Percentiles rank a stretch among this genome's conserved stretches.
phyloP scores from a whole-genome alignment of 2,888 invertebrate genomes.

The Lissonota sp. region DNA sequence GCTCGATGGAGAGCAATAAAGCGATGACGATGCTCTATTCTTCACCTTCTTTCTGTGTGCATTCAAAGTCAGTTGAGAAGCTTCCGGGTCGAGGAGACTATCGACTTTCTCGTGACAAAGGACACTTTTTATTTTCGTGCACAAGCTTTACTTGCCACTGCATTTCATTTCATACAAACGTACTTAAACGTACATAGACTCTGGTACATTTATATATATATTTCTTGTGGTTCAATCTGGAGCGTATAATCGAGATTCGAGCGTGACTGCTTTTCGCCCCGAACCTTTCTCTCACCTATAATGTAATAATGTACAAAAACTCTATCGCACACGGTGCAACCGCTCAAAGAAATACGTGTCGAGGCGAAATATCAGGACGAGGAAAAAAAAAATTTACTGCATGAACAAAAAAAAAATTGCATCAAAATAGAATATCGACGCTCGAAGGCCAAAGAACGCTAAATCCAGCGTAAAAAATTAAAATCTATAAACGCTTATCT shows the following conservation, averaged over 20 bases:
- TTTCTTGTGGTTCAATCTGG: constrained; percentile 39
- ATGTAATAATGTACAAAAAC: constrained; percentile 33
- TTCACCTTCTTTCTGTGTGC: constrained; percentile 18
- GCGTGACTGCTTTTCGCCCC: constrained; percentile 53
- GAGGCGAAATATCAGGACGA: constrained; percentile 25
- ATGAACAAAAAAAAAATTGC: constrained; percentile 13
- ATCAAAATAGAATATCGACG: neutral
- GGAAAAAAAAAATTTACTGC: constrained; percentile 6
- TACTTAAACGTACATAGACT: constrained; percentile 11
- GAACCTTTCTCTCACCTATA: constrained; percentile 11
- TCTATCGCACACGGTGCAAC: constrained; percentile 22
- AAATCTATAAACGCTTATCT: too few species aligned
- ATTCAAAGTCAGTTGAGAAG: constrained; percentile 34
- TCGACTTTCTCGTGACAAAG: constrained; percentile 63
- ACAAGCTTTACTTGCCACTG: constrained; percentile 10
- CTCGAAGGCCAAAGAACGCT: neutral
- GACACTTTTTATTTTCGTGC: constrained; percentile 44
- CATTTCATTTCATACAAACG: constrained; percentile 36
- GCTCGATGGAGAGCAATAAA: constrained; percentile 37
- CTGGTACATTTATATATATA: constrained; percentile 16
- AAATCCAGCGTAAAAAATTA: neutral
- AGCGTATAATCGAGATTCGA: constrained; percentile 56
- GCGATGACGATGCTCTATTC: constrained; percentile 34
- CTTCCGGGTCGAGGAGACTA: constrained; percentile 56
- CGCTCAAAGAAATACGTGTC: constrained; percentile 27